Conservation (phyloP, 2,113 vertebrate species). For the Alexandromys fortis region DNA sequence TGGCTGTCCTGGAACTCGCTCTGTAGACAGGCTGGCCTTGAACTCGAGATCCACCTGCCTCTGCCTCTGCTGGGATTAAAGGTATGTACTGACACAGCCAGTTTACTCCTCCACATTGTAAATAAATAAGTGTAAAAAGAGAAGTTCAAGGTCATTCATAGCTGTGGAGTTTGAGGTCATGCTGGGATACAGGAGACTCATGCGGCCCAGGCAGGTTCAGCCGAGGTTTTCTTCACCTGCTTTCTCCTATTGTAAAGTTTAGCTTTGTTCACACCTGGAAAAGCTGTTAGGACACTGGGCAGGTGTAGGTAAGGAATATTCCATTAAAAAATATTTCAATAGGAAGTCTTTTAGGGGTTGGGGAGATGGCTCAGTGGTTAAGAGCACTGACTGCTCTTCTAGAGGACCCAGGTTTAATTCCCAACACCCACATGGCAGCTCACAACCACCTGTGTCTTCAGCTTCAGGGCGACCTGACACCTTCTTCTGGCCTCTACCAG, state of each 20-base stretch:
- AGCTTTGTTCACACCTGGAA: not conserved
- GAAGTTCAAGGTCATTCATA: no score
- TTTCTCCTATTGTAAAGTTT: not conserved
- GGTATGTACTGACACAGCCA: no score
- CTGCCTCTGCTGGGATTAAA: no score
- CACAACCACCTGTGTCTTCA: not conserved
- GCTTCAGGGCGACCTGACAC: no score
- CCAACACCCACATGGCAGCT: not conserved
- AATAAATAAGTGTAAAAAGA: no score
- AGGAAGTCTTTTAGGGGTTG: not conserved
- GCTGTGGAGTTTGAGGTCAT: no score
- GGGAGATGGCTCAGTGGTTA: not conserved
- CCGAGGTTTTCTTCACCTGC: not conserved
- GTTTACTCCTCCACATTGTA: no score
- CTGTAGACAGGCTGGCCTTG: not conserved
- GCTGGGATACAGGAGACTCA: not conserved
- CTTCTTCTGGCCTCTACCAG: not conserved
- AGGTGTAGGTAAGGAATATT: slow-evolving; percentile 1
- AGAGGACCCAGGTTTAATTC: not conserved
- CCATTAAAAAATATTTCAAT: not conserved
- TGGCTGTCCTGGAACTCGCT: not conserved
- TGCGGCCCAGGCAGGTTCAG: not conserved
- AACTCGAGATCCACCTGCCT: not conserved
- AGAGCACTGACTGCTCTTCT: not conserved
- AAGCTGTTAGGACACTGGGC: not conserved